These are phyloP conservation scores for Lacerta viridis DNA, from an alignment of 2,797 vertebrate species.

Conservation along the genomic window DNA sequence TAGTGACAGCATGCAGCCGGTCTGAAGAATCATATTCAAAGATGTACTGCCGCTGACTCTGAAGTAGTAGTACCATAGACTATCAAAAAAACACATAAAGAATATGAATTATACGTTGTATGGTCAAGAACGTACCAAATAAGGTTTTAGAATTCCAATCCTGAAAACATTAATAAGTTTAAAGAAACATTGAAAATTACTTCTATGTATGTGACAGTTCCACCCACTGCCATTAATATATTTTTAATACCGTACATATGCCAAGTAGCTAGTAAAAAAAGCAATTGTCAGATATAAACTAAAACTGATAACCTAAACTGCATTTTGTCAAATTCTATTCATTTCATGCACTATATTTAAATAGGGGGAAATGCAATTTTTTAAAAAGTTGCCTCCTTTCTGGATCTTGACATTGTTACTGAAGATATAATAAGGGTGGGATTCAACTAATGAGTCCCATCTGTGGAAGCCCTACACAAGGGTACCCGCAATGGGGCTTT, in stretches of 20 bases:
- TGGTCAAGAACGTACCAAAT: constrained; percentile 14
- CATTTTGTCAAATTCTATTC: constrained; percentile 38
- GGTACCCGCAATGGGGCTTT: no score
- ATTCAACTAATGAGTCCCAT: not conserved
- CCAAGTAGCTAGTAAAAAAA: constrained; percentile 41
- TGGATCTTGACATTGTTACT: constrained; percentile 40
- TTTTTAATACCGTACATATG: constrained; percentile 2
- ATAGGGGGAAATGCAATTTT: constrained; percentile 35
- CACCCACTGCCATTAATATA: constrained; percentile 42
- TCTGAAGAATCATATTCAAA: constrained; percentile 96
- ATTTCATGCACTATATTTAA: not conserved
- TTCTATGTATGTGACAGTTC: constrained; percentile 20
- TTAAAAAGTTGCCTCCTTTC: constrained; percentile 37
- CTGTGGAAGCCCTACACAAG: not conserved
- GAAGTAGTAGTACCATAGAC: constrained; percentile 98
- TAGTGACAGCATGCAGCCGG: constrained; percentile 94
- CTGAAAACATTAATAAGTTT: constrained; percentile 30
- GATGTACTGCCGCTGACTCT: constrained; percentile 97
- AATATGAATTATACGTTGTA: constrained; percentile 22
- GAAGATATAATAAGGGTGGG: constrained; percentile 8
- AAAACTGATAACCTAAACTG: constrained; percentile 5
- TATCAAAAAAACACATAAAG: constrained; percentile 68
- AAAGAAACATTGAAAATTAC: not conserved
- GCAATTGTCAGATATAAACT: not conserved
- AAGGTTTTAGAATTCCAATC: constrained; percentile 37